phyloP scores from a whole-genome alignment of 2,888 invertebrate species.

The Vandiemenella viatica region DNA sequence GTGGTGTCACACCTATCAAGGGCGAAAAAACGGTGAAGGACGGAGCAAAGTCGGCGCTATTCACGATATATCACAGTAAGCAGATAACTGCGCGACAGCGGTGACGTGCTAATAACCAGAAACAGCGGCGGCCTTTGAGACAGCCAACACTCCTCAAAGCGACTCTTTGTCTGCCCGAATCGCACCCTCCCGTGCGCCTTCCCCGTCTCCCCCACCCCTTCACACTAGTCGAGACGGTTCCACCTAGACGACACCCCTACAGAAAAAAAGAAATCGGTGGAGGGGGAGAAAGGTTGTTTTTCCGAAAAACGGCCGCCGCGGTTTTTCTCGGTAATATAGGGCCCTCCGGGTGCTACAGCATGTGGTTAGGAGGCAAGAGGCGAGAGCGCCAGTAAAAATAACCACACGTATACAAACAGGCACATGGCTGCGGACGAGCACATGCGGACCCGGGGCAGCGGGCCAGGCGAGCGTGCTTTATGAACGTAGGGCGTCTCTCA shows the following conservation, averaged over 20 bases:
- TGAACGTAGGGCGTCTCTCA: conserved; percentile 8
- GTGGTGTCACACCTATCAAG: too few species aligned
- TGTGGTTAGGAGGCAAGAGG: conserved; percentile 7
- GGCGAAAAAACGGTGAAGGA: too few species aligned
- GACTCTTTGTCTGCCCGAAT: not conserved
- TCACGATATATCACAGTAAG: too few species aligned
- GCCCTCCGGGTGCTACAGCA: conserved; percentile 8
- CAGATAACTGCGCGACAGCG: too few species aligned
- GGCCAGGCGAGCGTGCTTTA: conserved; percentile 5
- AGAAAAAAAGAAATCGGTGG: too few species aligned
- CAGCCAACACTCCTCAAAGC: not conserved
- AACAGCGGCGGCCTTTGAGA: not conserved
- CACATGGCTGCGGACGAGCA: conserved; percentile 8
- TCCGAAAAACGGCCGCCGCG: too few species aligned
- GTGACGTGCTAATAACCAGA: not conserved
- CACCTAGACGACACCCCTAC: too few species aligned
- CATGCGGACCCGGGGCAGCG: conserved; percentile 8
- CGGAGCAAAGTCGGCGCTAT: too few species aligned
- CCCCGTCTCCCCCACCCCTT: not conserved
- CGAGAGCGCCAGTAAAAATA: conserved; percentile 13
- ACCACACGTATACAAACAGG: conserved; percentile 16
- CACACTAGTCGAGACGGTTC: too few species aligned
- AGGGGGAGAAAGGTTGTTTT: too few species aligned
- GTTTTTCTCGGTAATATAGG: conserved; percentile 12
- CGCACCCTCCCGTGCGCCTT: not conserved